Conservation (phyloP, 2,888 invertebrate genomes). For the Dasysyrphus tricinctus region DNA sequence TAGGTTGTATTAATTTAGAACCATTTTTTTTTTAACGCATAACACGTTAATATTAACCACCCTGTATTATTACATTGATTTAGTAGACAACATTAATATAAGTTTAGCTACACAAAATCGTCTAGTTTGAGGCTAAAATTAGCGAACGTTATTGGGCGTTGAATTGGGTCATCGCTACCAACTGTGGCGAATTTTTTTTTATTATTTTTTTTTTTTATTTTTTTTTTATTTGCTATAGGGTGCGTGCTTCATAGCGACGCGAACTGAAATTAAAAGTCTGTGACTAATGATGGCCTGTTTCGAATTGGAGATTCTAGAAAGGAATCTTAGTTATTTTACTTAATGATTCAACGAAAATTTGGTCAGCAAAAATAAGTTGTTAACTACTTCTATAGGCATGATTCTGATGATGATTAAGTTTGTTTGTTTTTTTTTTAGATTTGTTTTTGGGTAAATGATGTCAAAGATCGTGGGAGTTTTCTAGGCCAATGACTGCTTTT, state of each 20-base stretch:
- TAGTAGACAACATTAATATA: slow-evolving; percentile 5
- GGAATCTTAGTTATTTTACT: background rate
- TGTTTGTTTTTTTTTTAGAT: background rate
- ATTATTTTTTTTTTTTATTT: slow-evolving; percentile 20
- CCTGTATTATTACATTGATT: background rate
- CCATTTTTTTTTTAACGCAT: too few species aligned
- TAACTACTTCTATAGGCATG: background rate
- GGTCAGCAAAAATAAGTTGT: slow-evolving; percentile 27
- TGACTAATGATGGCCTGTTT: slow-evolving; percentile 59
- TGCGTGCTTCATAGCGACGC: slow-evolving; percentile 39
- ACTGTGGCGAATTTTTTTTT: slow-evolving; percentile 39
- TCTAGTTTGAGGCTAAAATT: slow-evolving; percentile 45
- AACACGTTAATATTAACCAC: too few species aligned
- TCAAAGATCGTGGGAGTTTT: slow-evolving; percentile 55
- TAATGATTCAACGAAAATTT: slow-evolving; percentile 20
- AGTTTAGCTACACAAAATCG: slow-evolving; percentile 17
- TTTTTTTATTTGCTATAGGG: slow-evolving; percentile 38
- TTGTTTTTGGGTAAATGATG: slow-evolving; percentile 47
- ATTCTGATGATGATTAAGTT: background rate
- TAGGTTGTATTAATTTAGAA: too few species aligned
- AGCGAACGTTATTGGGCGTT: slow-evolving; percentile 59
- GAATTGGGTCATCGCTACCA: slow-evolving; percentile 57
- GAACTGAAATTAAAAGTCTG: slow-evolving; percentile 53
- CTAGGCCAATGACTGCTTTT: slow-evolving; percentile 35
- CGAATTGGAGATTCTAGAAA: background rate